These are phyloP conservation scores for Mellilla xanthometata DNA, from an alignment of 2,888 invertebrate genomes.

Conservation along the genomic window DNA sequence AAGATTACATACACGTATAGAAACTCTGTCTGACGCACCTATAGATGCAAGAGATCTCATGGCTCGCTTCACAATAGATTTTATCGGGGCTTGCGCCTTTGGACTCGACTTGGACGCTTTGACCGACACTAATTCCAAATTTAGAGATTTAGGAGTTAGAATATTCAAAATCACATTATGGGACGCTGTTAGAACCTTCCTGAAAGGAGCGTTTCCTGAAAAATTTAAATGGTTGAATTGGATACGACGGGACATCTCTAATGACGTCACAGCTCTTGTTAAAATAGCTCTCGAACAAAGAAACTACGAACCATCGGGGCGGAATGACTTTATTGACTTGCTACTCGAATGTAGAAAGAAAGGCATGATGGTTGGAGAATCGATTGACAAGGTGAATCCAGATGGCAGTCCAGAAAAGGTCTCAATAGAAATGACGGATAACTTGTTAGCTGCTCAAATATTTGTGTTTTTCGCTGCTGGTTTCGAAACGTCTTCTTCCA, in stretches of 20 bases:
- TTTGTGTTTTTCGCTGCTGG: constrained; percentile 64
- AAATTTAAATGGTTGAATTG: constrained; percentile 2
- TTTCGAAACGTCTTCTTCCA: constrained; percentile 67
- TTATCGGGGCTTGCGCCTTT: constrained; percentile 57
- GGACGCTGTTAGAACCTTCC: constrained; percentile 5
- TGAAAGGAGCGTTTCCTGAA: constrained; percentile 3
- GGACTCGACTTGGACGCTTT: constrained; percentile 49
- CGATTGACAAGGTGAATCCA: constrained; percentile 41
- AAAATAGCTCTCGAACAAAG: constrained; percentile 43
- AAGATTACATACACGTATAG: constrained; percentile 41
- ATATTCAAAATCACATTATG: constrained; percentile 30
- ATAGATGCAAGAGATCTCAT: constrained; percentile 49
- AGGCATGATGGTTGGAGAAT: constrained; percentile 51
- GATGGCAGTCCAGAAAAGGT: constrained; percentile 45
- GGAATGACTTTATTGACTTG: constrained; percentile 51
- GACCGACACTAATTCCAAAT: constrained; percentile 44
- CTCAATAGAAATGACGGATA: constrained; percentile 44
- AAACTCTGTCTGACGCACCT: constrained; percentile 37
- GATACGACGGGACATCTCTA: constrained; percentile 23
- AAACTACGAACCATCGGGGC: constrained; percentile 46
- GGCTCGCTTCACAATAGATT: constrained; percentile 54
- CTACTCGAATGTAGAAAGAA: constrained; percentile 44
- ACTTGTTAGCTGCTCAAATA: constrained; percentile 48
- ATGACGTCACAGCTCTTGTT: constrained; percentile 26
- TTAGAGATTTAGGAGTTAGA: constrained; percentile 41